A percentile compares a stretch with the other conserved stretches of the same genome.
phyloP scores from a whole-genome alignment of 2,113 vertebrate species.

The Scolopax mira region DNA sequence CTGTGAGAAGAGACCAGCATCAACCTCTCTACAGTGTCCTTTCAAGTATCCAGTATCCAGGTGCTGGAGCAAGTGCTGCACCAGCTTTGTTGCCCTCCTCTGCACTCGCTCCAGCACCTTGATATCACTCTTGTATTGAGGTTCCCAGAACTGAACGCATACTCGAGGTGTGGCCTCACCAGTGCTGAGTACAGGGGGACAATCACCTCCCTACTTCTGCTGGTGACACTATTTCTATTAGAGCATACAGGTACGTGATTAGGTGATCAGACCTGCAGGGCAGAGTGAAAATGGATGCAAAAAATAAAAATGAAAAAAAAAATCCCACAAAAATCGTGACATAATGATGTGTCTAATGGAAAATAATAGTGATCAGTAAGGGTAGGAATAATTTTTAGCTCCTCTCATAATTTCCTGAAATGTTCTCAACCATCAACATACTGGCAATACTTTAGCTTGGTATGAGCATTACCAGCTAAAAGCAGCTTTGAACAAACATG shows the following conservation, averaged over 20 bases:
- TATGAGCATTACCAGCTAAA: background rate
- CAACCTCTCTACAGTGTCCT: no score
- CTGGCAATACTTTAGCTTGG: background rate
- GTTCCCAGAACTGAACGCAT: no score
- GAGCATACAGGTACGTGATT: background rate
- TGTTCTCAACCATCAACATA: background rate
- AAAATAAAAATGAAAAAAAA: fast-evolving
- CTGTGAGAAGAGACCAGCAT: no score
- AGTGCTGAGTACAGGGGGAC: no score
- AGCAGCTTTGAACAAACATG: background rate
- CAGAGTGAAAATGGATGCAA: background rate
- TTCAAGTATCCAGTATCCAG: no score
- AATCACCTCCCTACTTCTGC: no score
- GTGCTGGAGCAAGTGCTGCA: no score
- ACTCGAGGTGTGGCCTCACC: no score
- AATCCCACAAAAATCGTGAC: background rate
- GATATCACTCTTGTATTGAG: no score
- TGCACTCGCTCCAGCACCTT: no score
- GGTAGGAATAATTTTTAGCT: background rate
- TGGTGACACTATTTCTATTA: no score
- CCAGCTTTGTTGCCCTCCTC: no score
- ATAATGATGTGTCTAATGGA: background rate
- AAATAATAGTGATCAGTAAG: background rate
- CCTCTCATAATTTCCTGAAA: background rate
- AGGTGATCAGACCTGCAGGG: background rate